Percentiles rank a stretch among this genome's conserved stretches.
These are phyloP conservation scores for Autographa pulchrina DNA, from an alignment of 2,888 invertebrate species.

Conservation along the genomic window DNA sequence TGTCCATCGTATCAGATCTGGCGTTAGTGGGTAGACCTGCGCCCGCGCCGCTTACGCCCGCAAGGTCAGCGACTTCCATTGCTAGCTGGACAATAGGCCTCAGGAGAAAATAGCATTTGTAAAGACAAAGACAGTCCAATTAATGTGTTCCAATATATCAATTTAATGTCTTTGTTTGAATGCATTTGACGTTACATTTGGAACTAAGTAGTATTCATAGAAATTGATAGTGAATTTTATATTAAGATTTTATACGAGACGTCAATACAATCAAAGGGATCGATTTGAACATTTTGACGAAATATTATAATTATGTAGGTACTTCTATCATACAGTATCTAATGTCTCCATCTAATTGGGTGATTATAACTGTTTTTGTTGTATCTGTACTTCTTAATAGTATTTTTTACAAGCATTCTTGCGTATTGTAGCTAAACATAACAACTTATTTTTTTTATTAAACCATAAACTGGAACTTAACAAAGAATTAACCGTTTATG, in stretches of 20 bases:
- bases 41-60: constrained; percentile 61
- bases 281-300: too few species aligned
- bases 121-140: constrained; percentile 35
- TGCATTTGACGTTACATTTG: not conserved
- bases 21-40: constrained; percentile 64
- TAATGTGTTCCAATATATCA: not conserved
- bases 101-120: constrained; percentile 39
- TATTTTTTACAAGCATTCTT: not conserved
- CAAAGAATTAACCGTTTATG: constrained; percentile 30
- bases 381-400: not conserved
- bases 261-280: too few species aligned
- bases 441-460: constrained; percentile 20
- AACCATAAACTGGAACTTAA: constrained; percentile 23
- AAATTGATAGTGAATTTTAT: not conserved
- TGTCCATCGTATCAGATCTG: constrained; percentile 60
- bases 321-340: too few species aligned
- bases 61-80: constrained; percentile 86
- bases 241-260: too few species aligned
- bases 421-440: not conserved
- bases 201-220: not conserved
- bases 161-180: not conserved
- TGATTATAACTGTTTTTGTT: too few species aligned
- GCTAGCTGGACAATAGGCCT: constrained; percentile 73
- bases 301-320: too few species aligned
- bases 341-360: too few species aligned